Conservation (phyloP, 2,113 vertebrate genomes). For the Eudyptes chrysolophus region DNA sequence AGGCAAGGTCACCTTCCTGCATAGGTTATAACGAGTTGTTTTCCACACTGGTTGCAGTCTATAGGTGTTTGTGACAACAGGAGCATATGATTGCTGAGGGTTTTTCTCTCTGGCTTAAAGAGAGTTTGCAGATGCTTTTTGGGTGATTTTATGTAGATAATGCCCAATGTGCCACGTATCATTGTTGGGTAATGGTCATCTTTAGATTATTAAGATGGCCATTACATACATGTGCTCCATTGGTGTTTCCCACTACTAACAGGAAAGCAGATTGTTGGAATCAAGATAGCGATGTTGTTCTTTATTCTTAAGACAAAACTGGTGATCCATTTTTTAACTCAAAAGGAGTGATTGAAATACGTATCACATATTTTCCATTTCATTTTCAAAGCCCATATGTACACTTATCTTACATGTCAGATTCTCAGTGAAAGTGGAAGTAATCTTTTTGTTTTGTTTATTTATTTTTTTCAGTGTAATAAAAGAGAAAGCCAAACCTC, state of each 20-base stretch:
- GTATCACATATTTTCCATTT: not conserved
- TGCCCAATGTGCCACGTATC: accelerated
- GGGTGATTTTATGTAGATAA: not conserved
- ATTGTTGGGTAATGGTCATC: not conserved
- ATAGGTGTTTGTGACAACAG: not conserved
- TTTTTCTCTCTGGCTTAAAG: not conserved
- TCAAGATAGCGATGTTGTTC: not conserved
- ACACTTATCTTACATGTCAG: not conserved
- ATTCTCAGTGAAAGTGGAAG: not conserved
- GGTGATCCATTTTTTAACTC: not conserved
- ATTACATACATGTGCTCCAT: accelerated
- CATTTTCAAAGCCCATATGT: not conserved
- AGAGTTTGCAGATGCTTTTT: not conserved
- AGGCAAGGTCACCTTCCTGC: not conserved
- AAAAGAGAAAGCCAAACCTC: slow-evolving; percentile 86
- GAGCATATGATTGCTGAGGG: not conserved
- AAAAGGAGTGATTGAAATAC: not conserved
- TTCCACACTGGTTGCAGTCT: not conserved
- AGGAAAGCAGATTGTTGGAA: not conserved
- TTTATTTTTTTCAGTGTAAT: slow-evolving; percentile 68
- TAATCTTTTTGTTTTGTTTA: not conserved
- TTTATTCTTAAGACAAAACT: not conserved
- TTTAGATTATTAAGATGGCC: not conserved
- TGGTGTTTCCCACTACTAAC: not conserved
- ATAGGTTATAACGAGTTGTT: not conserved